Evolutionary conservation across 2,113 vertebrate genomes (phyloP), one percentile per base, ranked within the genome.

Genomic region (Chamaetylas fuelleborni): DNA sequence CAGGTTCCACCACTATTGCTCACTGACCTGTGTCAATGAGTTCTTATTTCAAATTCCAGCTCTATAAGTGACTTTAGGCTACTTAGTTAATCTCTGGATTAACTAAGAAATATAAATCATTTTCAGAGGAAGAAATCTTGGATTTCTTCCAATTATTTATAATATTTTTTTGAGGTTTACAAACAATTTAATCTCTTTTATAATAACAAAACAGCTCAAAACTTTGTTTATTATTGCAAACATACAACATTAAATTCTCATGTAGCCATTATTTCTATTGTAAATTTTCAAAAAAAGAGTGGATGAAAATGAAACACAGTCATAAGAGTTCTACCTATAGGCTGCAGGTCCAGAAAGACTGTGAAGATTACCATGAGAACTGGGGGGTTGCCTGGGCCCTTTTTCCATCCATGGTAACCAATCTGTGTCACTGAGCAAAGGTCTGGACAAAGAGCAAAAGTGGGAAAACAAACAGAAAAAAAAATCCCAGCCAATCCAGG

Each of bases 21-120:
- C 82, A 94, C 53, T 94, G 90, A 95, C 57, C 91, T 90, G 53
- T 85, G 66, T 90, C 90, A 54, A 42, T 4, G 2, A 90, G 38
- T 43, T 87, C 66, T 69, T 50, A 58, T 47, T 93, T 95, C 50
- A 77, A 29, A 89, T 91, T 90, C 47, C 38, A 86, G 14, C 17
- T 73, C 47, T 77, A 20, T n/a, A 81, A 78, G 51, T 91, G 74
- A 90, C 42, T 95, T 92, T 82, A 60, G 33, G 47, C 11, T 56
- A 36, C 33, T 65, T 64, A 58, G 36, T 34, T 69, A 82, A 69
- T 65, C 28, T 89, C 65, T 51, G 50, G 9, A 51, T 28, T 51
- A 51, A 51, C 16, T 51, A 29, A 51, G 50, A 51, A 51, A 28
- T 28, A 51, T 51, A 28, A 51, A 28, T 16, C 25, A 26, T 25